Evolutionary conservation across 2,113 vertebrate genomes (phyloP).

Genomic region (Chascanopsetta lugubris): DNA sequence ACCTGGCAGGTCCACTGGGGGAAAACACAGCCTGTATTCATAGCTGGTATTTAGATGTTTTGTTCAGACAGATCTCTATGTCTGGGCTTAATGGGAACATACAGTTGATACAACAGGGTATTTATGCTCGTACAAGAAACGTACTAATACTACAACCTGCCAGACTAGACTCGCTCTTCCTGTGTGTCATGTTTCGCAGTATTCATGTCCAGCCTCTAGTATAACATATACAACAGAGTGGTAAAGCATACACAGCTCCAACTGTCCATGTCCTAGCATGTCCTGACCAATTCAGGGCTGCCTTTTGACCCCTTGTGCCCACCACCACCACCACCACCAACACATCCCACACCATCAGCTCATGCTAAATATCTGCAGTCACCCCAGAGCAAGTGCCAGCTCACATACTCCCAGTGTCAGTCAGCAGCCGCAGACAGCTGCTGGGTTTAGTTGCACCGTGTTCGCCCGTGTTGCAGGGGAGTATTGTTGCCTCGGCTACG

Average conservation of each 20-base stretch:
- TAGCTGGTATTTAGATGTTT: conserved; percentile 26
- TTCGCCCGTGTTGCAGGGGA: conserved; percentile 42
- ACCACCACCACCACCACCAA: conserved; percentile 56
- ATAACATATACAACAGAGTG: conserved; percentile 14
- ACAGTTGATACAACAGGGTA: no score
- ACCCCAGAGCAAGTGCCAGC: conserved; percentile 66
- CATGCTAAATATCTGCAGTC: conserved; percentile 67
- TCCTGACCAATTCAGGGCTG: conserved; percentile 24
- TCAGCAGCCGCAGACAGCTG: conserved; percentile 72
- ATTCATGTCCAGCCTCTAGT: background rate
- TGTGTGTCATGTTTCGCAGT: conserved; percentile 8
- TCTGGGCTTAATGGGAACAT: background rate
- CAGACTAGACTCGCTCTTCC: background rate
- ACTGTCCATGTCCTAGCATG: conserved; percentile 36
- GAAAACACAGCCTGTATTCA: conserved; percentile 8
- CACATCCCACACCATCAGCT: conserved; percentile 63
- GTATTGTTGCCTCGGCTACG: conserved; percentile 58
- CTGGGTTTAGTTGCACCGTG: conserved; percentile 65
- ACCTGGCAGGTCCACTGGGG: conserved; percentile 8
- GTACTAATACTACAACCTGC: background rate
- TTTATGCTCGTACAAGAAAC: background rate
- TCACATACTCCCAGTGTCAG: conserved; percentile 62
- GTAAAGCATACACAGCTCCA: conserved; percentile 8
- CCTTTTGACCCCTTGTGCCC: conserved; percentile 55
- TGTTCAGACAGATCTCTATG: background rate